Evolutionary conservation across 2,113 vertebrate genomes (phyloP).

Genomic region (Hippotragus niger): DNA sequence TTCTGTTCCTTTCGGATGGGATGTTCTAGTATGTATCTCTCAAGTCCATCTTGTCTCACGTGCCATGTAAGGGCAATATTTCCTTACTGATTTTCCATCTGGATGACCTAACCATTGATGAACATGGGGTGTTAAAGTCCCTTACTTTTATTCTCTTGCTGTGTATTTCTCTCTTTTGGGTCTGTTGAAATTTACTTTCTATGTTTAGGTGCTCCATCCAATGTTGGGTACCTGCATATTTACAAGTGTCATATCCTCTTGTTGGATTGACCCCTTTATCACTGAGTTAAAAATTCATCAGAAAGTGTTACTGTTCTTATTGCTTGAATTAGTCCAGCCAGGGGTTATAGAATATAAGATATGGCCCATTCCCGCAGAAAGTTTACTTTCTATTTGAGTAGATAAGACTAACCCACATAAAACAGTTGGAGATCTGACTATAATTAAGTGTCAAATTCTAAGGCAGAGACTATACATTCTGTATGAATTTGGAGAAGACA

Average conservation of each 20-base stretch:
- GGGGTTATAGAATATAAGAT: neutral
- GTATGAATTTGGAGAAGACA: neutral
- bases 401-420: constrained; percentile 1
- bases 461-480: neutral
- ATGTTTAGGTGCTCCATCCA: neutral
- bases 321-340: neutral
- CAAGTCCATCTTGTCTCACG: neutral
- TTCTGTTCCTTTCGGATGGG: neutral
- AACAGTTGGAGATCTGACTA: neutral
- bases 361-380: neutral
- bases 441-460: constrained; percentile 31
- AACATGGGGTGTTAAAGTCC: neutral
- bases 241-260: neutral
- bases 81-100: neutral
- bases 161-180: neutral
- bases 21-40: neutral
- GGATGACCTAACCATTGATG: neutral
- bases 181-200: neutral
- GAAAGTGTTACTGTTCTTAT: neutral
- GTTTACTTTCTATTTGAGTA: neutral
- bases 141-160: neutral
- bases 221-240: neutral
- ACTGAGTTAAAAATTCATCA: neutral
- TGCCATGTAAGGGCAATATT: neutral
- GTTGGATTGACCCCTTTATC: neutral